Evolutionary conservation across 1,140 invertebrate genomes (phyloP).

Genomic region (Papilio helenus): DNA sequence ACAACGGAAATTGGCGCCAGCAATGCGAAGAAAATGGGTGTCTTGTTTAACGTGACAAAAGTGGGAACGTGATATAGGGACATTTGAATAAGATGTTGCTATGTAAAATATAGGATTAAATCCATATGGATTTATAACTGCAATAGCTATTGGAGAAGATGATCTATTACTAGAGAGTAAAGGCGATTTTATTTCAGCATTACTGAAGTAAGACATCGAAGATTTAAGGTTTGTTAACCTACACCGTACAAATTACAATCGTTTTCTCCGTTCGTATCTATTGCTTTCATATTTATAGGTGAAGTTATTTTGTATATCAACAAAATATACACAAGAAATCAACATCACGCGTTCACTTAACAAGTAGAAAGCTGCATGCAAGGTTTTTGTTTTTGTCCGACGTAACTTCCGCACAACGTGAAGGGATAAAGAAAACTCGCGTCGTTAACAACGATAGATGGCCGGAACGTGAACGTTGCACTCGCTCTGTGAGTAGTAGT

Average conservation of each 20-base stretch:
- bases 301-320: too few relatives aligned
- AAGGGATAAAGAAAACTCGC: conserved; percentile 25
- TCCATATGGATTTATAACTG: neutral
- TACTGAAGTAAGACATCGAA: too few relatives aligned
- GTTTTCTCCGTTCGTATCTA: too few relatives aligned
- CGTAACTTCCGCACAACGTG: conserved; percentile 24
- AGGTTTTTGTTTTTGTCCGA: conserved; percentile 9
- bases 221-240: too few relatives aligned
- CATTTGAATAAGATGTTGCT: neutral
- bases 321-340: neutral
- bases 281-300: too few relatives aligned
- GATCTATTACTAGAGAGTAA: too few relatives aligned
- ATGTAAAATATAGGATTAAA: neutral
- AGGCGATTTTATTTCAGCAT: too few relatives aligned
- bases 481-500: neutral
- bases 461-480: neutral
- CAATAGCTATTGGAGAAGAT: too few relatives aligned
- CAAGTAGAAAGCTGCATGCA: conserved; percentile 3
- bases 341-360: neutral
- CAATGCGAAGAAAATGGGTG: conserved; percentile 24
- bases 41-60: conserved; percentile 14
- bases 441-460: conserved; percentile 23
- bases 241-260: too few relatives aligned
- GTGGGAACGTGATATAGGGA: neutral
- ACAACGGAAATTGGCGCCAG: conserved; percentile 30